Percentiles rank a stretch among this genome's conserved stretches.
These are phyloP conservation scores for Rhadina sibilatrix DNA, from an alignment of 2,113 vertebrate species.

Conservation along the genomic window DNA sequence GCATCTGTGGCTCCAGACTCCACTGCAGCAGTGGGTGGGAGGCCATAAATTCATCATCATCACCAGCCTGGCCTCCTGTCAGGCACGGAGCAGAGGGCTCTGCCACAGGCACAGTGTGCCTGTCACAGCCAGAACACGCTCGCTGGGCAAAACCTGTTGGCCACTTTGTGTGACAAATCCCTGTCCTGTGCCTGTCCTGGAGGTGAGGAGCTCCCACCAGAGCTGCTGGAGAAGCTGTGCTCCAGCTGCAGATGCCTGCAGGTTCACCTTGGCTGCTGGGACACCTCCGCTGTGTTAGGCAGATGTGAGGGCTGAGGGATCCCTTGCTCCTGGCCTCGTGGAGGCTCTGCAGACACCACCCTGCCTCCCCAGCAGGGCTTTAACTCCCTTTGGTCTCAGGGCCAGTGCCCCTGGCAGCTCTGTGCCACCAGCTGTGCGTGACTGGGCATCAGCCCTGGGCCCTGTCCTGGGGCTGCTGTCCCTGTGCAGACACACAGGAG, in stretches of 20 bases:
- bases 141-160: not conserved
- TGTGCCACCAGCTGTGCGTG: not conserved
- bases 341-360: not conserved
- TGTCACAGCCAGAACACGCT: accelerated
- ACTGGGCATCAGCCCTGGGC: not conserved
- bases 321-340: not conserved
- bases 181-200: not conserved
- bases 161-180: not conserved
- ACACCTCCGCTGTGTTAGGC: not conserved
- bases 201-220: not conserved
- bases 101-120: not conserved
- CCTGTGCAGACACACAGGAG: not conserved
- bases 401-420: accelerated
- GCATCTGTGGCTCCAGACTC: slow-evolving; percentile 31
- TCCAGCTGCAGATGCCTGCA: not conserved
- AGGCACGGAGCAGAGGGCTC: not conserved
- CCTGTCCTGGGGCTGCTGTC: accelerated
- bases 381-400: accelerated
- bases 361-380: accelerated
- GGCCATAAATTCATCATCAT: not conserved
- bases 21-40: slow-evolving; percentile 14
- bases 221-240: not conserved
- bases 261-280: not conserved
- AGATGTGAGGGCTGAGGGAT: not conserved
- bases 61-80: not conserved